Evolutionary conservation across 1,140 invertebrate species (phyloP).

Genomic region (Drosophila chauvacae): DNA sequence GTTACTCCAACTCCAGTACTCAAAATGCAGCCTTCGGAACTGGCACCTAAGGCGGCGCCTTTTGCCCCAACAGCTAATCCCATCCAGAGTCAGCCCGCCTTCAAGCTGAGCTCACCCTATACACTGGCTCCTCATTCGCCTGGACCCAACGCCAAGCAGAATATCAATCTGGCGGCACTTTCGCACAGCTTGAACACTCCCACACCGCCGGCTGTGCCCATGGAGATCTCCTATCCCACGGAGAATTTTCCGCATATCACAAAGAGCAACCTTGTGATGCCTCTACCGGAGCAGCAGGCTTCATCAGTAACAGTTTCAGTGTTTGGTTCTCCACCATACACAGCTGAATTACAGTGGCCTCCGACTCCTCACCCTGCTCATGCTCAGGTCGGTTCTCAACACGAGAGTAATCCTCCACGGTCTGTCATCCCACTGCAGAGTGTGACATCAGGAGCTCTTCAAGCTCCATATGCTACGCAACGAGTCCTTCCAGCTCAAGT

Average conservation of each 20-base stretch:
- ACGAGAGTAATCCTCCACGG: neutral
- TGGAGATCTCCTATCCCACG: slow-evolving; percentile 57
- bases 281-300: neutral
- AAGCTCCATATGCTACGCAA: neutral
- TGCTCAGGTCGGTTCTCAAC: too few relatives aligned
- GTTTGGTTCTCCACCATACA: neutral
- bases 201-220: slow-evolving; percentile 31
- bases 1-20: neutral
- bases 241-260: slow-evolving; percentile 14
- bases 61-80: slow-evolving; percentile 3
- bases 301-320: neutral
- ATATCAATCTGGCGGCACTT: slow-evolving; percentile 23
- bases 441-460: neutral
- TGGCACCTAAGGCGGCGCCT: neutral
- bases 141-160: slow-evolving; percentile 11
- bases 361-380: neutral
- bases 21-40: neutral
- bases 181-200: slow-evolving; percentile 60
- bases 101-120: slow-evolving; percentile 56
- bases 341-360: neutral
- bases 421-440: neutral
- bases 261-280: neutral
- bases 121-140: slow-evolving; percentile 11
- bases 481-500: neutral
- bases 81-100: slow-evolving; percentile 10